Conservation (phyloP, 2,888 invertebrate genomes). For the Dorcus hopei region DNA sequence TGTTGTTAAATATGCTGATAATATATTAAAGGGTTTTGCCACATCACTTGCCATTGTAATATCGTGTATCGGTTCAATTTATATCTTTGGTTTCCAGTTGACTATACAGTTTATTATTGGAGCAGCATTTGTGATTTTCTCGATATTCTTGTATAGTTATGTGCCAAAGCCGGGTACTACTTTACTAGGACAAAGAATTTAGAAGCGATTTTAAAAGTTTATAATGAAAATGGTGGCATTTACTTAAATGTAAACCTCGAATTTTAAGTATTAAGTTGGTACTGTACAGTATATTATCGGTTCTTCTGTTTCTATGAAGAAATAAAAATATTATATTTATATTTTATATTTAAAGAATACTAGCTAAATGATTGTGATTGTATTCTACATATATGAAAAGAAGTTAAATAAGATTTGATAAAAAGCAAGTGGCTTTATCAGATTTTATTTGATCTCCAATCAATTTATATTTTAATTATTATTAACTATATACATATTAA, state of each 20-base stretch:
- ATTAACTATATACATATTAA: neutral
- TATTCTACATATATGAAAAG: conserved; percentile 41
- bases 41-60: conserved; percentile 96
- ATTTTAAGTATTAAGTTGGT: too few species aligned
- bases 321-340: neutral
- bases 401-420: conserved; percentile 26
- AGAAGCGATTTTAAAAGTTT: too few species aligned
- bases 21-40: conserved; percentile 97
- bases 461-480: conserved; percentile 18
- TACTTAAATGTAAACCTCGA: too few species aligned
- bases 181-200: conserved; percentile 8
- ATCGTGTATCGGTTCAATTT: conserved; percentile 90
- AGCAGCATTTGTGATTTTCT: conserved; percentile 83
- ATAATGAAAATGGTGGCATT: neutral
- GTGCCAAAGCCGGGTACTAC: conserved; percentile 54
- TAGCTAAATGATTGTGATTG: conserved; percentile 36
- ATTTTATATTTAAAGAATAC: conserved; percentile 17
- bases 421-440: too few species aligned
- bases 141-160: conserved; percentile 91
- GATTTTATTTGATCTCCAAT: too few species aligned
- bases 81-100: conserved; percentile 84
- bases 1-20: conserved; percentile 99
- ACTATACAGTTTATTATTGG: conserved; percentile 85
- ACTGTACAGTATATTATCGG: neutral
- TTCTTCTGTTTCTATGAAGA: neutral